Conservation (phyloP, 2,113 vertebrate genomes). For the Herpetotheres cachinnans region DNA sequence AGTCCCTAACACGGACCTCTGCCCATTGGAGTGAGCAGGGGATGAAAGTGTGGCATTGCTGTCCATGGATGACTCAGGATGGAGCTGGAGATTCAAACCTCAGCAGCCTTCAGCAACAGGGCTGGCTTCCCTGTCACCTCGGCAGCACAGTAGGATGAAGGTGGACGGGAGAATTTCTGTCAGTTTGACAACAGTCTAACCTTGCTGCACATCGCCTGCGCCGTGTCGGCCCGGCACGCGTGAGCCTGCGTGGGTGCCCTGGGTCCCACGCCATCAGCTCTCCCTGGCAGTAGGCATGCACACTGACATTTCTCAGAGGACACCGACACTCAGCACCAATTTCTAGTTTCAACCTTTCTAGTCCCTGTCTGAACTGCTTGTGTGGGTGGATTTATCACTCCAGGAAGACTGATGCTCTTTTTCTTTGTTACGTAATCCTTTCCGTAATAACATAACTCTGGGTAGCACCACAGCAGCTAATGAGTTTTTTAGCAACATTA, state of each 20-base stretch:
- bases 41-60: not conserved
- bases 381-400: not conserved
- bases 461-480: not conserved
- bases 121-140: not conserved
- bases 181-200: not conserved
- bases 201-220: accelerated
- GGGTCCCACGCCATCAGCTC: accelerated
- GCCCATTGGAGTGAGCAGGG: too few relatives aligned
- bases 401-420: not conserved
- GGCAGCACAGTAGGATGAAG: accelerated
- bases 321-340: not conserved
- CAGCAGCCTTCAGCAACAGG: accelerated
- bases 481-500: not conserved
- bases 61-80: not conserved
- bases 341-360: not conserved
- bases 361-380: not conserved
- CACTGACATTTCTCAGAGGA: not conserved
- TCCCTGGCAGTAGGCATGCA: not conserved
- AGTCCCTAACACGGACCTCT: not conserved
- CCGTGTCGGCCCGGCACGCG: accelerated
- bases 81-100: not conserved
- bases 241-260: accelerated
- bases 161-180: not conserved
- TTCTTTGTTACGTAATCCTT: not conserved
- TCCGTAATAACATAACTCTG: accelerated